phyloP scores from a whole-genome alignment of 2,797 vertebrate species.

The Eupleurogrammus muticus region DNA sequence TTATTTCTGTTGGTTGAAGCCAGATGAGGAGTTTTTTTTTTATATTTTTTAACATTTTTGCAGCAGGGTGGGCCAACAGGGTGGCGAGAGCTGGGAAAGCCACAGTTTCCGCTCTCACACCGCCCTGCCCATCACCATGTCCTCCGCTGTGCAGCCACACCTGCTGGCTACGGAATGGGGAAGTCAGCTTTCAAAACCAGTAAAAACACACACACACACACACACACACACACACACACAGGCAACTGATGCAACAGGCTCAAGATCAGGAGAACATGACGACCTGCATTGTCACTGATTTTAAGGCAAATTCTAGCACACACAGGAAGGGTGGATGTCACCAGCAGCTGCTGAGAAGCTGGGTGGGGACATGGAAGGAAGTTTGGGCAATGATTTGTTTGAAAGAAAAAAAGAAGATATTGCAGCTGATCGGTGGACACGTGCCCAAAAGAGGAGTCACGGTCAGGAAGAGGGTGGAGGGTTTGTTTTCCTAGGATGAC shows the following conservation, averaged over 20 bases:
- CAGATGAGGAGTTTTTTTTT: slow-evolving; percentile 38
- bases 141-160: slow-evolving; percentile 33
- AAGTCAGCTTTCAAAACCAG: slow-evolving; percentile 53
- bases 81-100: slow-evolving; percentile 55
- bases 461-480: slow-evolving; percentile 26
- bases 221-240: no score
- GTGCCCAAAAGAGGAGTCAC: slow-evolving; percentile 27
- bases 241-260: slow-evolving; percentile 1
- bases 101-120: slow-evolving; percentile 77
- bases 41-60: no score
- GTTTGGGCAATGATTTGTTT: slow-evolving; percentile 69
- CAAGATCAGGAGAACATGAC: neutral
- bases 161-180: slow-evolving; percentile 47
- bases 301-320: slow-evolving; percentile 8
- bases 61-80: slow-evolving; percentile 60
- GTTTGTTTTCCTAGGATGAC: slow-evolving; percentile 27
- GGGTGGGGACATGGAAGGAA: slow-evolving; percentile 59
- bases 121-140: slow-evolving; percentile 14
- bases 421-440: slow-evolving; percentile 41
- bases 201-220: no score
- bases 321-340: slow-evolving; percentile 46
- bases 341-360: slow-evolving; percentile 60
- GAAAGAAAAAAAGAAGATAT: slow-evolving; percentile 31
- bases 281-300: neutral
- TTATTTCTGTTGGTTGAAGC: slow-evolving; percentile 19